Evolutionary conservation across 1,140 invertebrate species (phyloP), one percentile per base, ranked within the genome.

Genomic region (Calephelis nemesis): DNA sequence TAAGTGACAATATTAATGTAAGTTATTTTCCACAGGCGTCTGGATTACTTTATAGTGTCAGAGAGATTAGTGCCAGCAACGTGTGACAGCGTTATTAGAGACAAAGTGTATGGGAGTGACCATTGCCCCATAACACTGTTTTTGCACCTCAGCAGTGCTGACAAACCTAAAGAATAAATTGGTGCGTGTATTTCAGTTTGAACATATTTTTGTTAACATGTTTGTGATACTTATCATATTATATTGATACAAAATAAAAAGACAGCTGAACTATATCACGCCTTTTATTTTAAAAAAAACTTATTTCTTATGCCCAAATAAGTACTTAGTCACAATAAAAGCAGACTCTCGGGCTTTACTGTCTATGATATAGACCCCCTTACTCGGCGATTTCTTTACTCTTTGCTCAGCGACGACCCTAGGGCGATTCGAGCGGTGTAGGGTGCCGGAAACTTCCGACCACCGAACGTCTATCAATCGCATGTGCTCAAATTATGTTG

Each of bases 11-110:
- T 30, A 30, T 30, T 30, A 30, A 30, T 30, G 30, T 30, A 0
- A 30, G 30, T 19, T n/a, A 12, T 54, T 58, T 77, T 75, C 94
- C 94, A 78, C 92, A 97, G 96, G 98, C 94, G 98, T 85, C 91
- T 99, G 71, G 98, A 99, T 92, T 99, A 99, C 85, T 99, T 97
- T 85, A 93, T 99, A 13, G 87, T 98, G 0, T 98, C 97, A 0
- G 93, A 98, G 77, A 93, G 95, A 67, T 91, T 99, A 11, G 83
- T 95, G 65, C 91, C 95, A 1, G 94, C 95, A 30, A 81, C 99
- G 10, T 97, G 96, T 84, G 98, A 99, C 82, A 96, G 94, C 84
- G 91, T 95, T 42, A 97, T 97, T 62, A 93, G 96, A 47, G 94
- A 92, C 63, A 87, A 95, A 71, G 94, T 97, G 6, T 94, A 93